A percentile compares a stretch with the other conserved stretches of the same genome.
Conservation (phyloP, 1,140 invertebrate species). For the Lepidostoma basale region DNA sequence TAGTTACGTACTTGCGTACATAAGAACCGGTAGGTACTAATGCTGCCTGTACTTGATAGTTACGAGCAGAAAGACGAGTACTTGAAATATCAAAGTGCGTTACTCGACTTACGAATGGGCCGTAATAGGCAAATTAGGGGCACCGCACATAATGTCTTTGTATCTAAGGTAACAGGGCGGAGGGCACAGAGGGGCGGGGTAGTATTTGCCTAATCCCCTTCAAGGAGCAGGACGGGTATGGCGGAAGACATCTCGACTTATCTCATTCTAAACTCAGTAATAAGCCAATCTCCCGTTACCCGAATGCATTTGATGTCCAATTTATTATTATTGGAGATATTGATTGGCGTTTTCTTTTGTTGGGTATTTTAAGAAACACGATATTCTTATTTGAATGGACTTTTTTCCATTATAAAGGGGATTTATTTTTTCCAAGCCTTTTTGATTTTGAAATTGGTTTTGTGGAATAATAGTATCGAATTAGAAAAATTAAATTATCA, state of each 20-base stretch:
- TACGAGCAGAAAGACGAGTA: no score
- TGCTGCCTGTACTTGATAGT: no score
- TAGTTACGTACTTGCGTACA: no score
- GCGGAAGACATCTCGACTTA: background rate
- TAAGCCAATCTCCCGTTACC: slow-evolving; percentile 19
- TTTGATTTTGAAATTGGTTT: no score
- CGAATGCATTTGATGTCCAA: slow-evolving; percentile 29
- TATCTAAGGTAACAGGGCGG: slow-evolving; percentile 38
- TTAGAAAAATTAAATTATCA: no score
- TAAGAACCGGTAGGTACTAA: no score
- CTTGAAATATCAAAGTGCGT: no score
- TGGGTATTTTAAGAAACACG: slow-evolving; percentile 13
- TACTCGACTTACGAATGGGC: background rate
- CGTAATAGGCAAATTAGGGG: slow-evolving; percentile 39
- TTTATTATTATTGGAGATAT: slow-evolving; percentile 23
- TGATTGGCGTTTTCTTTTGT: slow-evolving; percentile 24
- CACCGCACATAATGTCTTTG: slow-evolving; percentile 37
- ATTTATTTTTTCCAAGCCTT: background rate
- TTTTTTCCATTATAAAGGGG: slow-evolving; percentile 3
- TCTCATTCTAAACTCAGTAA: slow-evolving; percentile 2
- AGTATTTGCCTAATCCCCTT: slow-evolving; percentile 42
- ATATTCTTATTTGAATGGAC: background rate
- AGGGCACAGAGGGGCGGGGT: slow-evolving; percentile 9
- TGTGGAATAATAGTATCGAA: no score
- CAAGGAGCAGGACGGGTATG: background rate